phyloP scores from a whole-genome alignment of 2,113 vertebrate genomes.

The Cricetomys ansorgei region DNA sequence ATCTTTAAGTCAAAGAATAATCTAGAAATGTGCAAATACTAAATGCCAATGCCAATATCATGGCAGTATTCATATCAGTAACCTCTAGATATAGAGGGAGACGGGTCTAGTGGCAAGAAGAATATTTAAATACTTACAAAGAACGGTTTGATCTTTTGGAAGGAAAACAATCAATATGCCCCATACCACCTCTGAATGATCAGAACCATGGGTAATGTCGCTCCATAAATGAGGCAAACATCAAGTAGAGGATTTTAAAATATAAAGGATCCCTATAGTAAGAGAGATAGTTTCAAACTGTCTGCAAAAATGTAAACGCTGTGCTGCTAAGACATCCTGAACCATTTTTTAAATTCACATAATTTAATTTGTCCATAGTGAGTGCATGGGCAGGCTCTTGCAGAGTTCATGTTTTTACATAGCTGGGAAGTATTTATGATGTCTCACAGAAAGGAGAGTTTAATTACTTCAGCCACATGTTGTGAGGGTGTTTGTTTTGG shows the following conservation, averaged over 20 bases:
- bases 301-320: background rate
- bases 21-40: conserved; percentile 1
- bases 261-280: background rate
- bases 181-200: background rate
- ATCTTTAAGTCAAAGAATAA: conserved; percentile 10
- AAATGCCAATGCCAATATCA: background rate
- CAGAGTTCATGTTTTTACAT: background rate
- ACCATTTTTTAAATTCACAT: no score
- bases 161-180: background rate
- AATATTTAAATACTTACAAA: background rate
- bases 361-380: no score
- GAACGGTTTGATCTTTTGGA: background rate
- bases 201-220: background rate
- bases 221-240: background rate
- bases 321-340: fast-evolving
- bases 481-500: background rate
- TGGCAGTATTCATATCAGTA: background rate
- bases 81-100: conserved; percentile 23
- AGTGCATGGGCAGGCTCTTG: background rate
- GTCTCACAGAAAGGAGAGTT: background rate
- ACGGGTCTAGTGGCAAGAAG: background rate
- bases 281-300: background rate
- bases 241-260: background rate
- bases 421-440: background rate
- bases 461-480: background rate